Base-by-base conservation (phyloP, 2,113 vertebrate species). In the Chionis minor region DNA sequence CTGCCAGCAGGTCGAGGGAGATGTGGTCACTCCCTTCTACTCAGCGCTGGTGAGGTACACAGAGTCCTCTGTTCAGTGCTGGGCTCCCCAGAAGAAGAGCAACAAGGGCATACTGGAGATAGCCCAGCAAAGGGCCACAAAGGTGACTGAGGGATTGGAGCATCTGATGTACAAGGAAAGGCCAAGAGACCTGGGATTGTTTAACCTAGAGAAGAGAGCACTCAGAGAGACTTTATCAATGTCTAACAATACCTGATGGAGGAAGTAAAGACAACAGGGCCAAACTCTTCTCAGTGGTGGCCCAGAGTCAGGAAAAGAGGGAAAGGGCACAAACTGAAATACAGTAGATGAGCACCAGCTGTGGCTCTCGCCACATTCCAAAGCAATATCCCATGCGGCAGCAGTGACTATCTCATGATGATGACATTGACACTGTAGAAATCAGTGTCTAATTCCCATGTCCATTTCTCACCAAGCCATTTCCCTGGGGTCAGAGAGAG, bases 31-130 rank as follows among this genome's bases (percentile, higher is more conserved):
- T 79, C 26, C 66, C 22, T 70, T 87, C 86, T 66, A 4, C 26
- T 26, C 67, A 58, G 56, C 27, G 8, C 26, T 42, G 42, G 16
- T 6, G 30, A 77, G 70, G 67, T 20, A 79, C 13, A 8, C 70
- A 62, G 56, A 84, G 55, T 6, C 26, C 58, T 70, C 55, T 23
- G 56, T 3, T 22, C 32, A 17, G 8, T 14, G 20, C 51, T 55
- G 63, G 35, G 17, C 14, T 83, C 17, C 17, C 19, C 55, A 73
- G 51, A 15, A 18, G 9, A 58, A 35, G 14, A 66, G 11, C 42
- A 6, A 38, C 1, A 4, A 9, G 30, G 35, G 17, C 9, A 14
- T 14, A 0, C 2, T 49, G 22, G 30, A 66, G 17, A 2, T 24
- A 61, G 23, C 35, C 33, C 71, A 72, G 21, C 21, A 84, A 75